These are phyloP conservation scores for Eumerus sabulonum DNA, from an alignment of 2,888 invertebrate species.

Conservation along the genomic window DNA sequence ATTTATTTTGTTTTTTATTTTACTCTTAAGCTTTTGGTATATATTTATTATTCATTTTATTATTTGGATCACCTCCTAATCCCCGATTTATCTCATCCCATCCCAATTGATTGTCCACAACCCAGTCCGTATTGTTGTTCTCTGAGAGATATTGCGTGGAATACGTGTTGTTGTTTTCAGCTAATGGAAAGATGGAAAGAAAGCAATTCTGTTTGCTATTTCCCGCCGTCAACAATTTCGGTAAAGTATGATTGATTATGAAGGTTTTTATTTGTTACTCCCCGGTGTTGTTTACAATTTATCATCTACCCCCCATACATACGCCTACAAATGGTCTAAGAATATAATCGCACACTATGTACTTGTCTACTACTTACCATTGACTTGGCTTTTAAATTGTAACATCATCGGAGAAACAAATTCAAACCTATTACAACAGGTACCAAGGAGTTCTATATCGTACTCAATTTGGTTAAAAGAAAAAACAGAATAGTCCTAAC, in stretches of 20 bases:
- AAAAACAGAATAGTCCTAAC: conserved; percentile 29
- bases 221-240: conserved; percentile 11
- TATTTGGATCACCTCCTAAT: conserved; percentile 32
- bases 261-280: not conserved
- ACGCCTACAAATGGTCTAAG: no score
- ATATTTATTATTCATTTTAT: conserved; percentile 41
- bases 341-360: no score
- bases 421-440: no score
- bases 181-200: not conserved
- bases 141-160: conserved; percentile 35
- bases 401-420: not conserved
- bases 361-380: no score
- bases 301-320: no score
- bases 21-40: conserved; percentile 59
- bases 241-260: conserved; percentile 48
- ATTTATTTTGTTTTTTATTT: conserved; percentile 71
- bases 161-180: conserved; percentile 48
- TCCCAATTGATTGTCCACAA: conserved; percentile 31
- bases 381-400: conserved; percentile 38
- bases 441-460: no score
- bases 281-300: conserved; percentile 31
- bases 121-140: not conserved
- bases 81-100: conserved; percentile 24
- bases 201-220: not conserved
- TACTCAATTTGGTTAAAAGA: not conserved